Conservation (phyloP, 2,113 vertebrate genomes). For the Callopanchax toddi region DNA sequence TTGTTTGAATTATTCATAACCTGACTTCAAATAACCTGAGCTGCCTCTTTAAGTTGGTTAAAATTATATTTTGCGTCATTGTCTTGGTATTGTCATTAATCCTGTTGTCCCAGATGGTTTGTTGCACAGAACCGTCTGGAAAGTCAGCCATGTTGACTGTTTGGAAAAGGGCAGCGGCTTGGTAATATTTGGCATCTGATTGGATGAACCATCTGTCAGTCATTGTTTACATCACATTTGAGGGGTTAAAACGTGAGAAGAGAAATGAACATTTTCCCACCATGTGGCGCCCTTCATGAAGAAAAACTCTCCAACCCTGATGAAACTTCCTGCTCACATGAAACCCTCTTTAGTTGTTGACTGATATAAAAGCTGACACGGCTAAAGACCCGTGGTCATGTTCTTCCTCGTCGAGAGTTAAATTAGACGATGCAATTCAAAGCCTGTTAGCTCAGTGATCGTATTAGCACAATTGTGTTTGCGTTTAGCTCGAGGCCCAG, state of each 20-base stretch:
- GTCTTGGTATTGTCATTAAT: background rate
- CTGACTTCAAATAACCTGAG: no score
- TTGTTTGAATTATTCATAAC: no score
- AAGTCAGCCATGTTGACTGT: background rate
- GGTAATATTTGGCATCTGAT: constrained; percentile 2
- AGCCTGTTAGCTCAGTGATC: no score
- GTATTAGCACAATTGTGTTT: no score
- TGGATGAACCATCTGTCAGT: constrained; percentile 5
- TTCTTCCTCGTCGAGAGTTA: no score
- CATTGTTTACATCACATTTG: background rate
- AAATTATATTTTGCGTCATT: background rate
- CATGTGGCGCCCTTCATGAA: background rate
- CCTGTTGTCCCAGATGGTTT: background rate
- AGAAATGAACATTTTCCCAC: background rate
- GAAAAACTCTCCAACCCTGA: background rate
- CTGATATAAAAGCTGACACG: background rate
- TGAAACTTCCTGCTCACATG: background rate
- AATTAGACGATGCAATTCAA: no score
- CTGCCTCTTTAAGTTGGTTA: background rate
- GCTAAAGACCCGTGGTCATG: no score
- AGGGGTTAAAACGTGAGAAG: background rate
- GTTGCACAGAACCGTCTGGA: background rate
- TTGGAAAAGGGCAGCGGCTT: background rate
- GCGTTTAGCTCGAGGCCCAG: background rate
- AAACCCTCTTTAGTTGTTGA: background rate